Base-by-base conservation (phyloP, 2,113 vertebrate genomes). In the Astur gentilis region DNA sequence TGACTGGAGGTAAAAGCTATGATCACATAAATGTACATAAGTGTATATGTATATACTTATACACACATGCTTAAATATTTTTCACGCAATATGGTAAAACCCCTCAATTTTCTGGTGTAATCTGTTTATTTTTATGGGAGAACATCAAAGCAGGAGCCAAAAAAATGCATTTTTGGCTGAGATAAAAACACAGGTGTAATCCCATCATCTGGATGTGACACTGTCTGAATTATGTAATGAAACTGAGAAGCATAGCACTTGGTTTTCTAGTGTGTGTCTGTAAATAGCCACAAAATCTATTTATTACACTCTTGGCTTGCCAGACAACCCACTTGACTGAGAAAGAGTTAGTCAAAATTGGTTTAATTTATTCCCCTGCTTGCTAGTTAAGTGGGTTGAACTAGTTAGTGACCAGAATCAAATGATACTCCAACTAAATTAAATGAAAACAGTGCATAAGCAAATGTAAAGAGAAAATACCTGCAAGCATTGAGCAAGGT, bases 221-320 rank as follows among this genome's bases (percentile, higher is more conserved):
- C 27, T 83, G 61, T n/a, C 93, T 89, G 84, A 83, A 90, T 88
- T 36, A 86, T 19, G n/a, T 70, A 90, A 95, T 22, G 17, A 85
- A 73, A 80, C 32, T 64, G 62, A 47, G 52, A 97, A 92, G 87
- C 62, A 94, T 0, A 0, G 13, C 45, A 6, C 71, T 75, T 60
- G 66, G 29, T 92, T 66, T 90, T 86, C 66, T 57, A 89, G 29
- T 31, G 21, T 36, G 16, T 26, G 85, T 49, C 75, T 40, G 45
- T 90, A 95, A 96, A 95, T 66, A 93, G 89, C 45, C 83, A 90
- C 61, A 92, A 85, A 72, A 86, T 66, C 27, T 93, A 93, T 94
- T 96, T 86, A 95, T 94, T 96, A 83, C 42, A 66, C 49, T 89
- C 84, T 38, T 83, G 36, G 64, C 57, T 94, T 60, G 42, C 65